Evolutionary conservation across 1,140 invertebrate genomes (phyloP).

Genomic region (Microvelia longipes): DNA sequence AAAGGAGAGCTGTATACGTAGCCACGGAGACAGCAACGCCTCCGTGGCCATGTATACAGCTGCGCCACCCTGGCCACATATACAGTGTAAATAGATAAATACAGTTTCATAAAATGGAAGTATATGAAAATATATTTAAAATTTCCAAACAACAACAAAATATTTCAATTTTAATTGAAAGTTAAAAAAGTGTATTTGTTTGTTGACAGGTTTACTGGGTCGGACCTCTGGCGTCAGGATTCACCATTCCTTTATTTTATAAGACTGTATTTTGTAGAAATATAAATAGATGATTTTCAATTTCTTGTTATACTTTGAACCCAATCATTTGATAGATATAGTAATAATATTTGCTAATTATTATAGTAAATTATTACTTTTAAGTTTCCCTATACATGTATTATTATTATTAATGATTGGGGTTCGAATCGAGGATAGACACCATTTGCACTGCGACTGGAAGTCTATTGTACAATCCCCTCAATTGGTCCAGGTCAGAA

Average conservation of each 20-base stretch:
- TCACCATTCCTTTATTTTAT: constrained; percentile 57
- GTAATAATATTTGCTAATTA: too few species aligned
- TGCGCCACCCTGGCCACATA: neutral
- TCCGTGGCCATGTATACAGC: neutral
- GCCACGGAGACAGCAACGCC: neutral
- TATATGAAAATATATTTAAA: neutral
- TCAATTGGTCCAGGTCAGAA: too few species aligned
- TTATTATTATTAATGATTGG: too few species aligned
- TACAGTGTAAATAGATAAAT: too few species aligned
- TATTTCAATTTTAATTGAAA: neutral
- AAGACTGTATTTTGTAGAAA: constrained; percentile 40
- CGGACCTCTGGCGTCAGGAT: constrained; percentile 60
- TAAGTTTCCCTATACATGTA: too few species aligned
- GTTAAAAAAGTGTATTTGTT: too few species aligned
- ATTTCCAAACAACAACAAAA: neutral
- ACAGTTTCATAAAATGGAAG: neutral
- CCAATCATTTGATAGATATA: too few species aligned
- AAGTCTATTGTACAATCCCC: too few species aligned
- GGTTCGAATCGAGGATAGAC: too few species aligned
- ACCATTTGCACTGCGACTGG: too few species aligned
- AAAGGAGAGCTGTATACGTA: neutral
- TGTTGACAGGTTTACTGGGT: constrained; percentile 57
- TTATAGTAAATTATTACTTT: too few species aligned
- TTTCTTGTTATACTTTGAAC: too few species aligned
- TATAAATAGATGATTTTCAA: neutral